A percentile compares a stretch with the other conserved stretches of the same genome.
Evolutionary conservation across 1,140 invertebrate species (phyloP).

Genomic region (Cydia fagiglandana): DNA sequence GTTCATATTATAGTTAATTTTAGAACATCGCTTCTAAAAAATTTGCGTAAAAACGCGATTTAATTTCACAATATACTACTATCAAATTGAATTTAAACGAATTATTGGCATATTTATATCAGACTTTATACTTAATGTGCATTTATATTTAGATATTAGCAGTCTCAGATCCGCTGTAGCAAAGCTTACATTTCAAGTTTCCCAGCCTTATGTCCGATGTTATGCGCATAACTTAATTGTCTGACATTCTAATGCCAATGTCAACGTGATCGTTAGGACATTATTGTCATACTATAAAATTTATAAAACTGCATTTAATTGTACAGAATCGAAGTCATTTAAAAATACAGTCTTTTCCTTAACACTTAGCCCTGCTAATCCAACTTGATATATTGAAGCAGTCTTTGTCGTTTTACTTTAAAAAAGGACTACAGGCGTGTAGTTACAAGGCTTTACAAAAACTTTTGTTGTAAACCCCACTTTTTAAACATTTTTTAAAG

Average conservation of each 20-base stretch:
- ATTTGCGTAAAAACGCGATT: no score
- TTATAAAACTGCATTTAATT: not conserved
- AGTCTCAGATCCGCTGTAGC: not conserved
- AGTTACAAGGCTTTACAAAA: no score
- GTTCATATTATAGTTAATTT: no score
- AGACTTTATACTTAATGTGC: no score
- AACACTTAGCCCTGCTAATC: not conserved
- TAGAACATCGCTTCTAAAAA: no score
- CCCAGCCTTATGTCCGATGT: conserved; percentile 2
- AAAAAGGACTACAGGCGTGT: not conserved
- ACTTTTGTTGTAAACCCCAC: no score
- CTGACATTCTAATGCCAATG: conserved; percentile 5
- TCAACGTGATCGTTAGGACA: not conserved
- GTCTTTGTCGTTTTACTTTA: not conserved
- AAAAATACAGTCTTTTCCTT: not conserved
- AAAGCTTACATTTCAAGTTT: not conserved
- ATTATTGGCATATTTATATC: no score
- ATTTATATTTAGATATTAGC: no score
- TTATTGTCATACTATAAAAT: not conserved
- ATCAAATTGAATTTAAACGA: no score
- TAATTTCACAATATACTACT: no score
- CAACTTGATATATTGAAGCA: not conserved
- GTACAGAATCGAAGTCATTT: not conserved
- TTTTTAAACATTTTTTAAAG: no score
- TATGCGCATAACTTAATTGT: not conserved